phyloP scores from a whole-genome alignment of 2,797 vertebrate genomes.

The Rallus crepitans region DNA sequence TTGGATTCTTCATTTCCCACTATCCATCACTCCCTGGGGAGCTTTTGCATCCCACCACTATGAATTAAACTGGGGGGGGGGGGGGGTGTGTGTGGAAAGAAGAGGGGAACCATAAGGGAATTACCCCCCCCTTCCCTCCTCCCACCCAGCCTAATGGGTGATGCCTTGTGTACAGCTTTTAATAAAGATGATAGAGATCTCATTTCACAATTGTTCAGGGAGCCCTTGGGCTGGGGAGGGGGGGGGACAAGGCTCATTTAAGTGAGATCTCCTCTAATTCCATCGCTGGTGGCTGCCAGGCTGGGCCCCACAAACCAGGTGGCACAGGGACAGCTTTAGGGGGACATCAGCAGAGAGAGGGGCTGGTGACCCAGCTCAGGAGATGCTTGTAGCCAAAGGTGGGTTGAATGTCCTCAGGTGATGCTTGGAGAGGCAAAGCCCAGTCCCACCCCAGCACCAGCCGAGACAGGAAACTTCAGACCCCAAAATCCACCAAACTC shows the following conservation, averaged over 20 bases:
- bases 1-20: conserved; percentile 68
- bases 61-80: background rate
- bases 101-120: background rate
- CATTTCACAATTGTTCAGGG: conserved; percentile 38
- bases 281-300: background rate
- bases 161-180: conserved; percentile 58
- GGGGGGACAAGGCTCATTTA: background rate
- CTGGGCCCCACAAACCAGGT: background rate
- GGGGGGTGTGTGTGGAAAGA: background rate
- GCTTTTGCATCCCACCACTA: conserved; percentile 44
- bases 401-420: background rate
- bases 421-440: background rate
- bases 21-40: conserved; percentile 64
- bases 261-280: background rate
- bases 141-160: background rate
- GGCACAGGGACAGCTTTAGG: background rate
- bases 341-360: background rate
- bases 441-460: accelerated
- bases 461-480: background rate
- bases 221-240: background rate
- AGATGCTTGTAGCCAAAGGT: background rate
- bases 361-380: background rate
- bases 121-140: background rate
- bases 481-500: background rate
- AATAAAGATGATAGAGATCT: conserved; percentile 68